phyloP scores from a whole-genome alignment of 1,140 invertebrate genomes.

The Heliconius himera region DNA sequence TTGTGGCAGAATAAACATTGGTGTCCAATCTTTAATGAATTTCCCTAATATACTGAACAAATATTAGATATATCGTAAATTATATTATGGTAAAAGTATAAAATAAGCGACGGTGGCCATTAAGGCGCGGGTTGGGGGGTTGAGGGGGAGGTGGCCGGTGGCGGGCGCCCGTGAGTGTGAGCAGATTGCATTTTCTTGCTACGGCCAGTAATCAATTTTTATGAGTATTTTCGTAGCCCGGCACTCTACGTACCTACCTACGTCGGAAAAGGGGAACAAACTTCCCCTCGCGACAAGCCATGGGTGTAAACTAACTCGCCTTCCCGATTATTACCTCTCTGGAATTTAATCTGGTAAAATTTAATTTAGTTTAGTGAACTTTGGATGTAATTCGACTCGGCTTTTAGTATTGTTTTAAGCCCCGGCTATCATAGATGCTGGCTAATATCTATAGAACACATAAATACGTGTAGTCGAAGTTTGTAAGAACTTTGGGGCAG shows the following conservation, averaged over 20 bases:
- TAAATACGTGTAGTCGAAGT: conserved; percentile 22
- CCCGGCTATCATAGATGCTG: conserved; percentile 29
- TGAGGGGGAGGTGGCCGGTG: conserved; percentile 39
- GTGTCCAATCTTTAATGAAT: conserved; percentile 30
- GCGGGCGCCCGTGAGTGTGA: conserved; percentile 42
- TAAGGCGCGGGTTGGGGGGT: conserved; percentile 52
- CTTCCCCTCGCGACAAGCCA: conserved; percentile 37
- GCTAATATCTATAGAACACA: conserved; percentile 28
- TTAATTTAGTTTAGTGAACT: conserved; percentile 41
- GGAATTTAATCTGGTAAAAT: conserved; percentile 47
- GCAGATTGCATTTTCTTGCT: conserved; percentile 79
- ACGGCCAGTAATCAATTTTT: conserved; percentile 78
- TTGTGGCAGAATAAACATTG: neutral
- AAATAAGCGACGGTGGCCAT: conserved; percentile 68
- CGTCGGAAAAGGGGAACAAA: conserved; percentile 34
- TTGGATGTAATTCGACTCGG: conserved; percentile 37
- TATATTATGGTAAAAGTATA: conserved; percentile 62
- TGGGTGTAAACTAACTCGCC: conserved; percentile 36
- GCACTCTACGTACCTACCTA: conserved; percentile 41
- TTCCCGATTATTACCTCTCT: conserved; percentile 41
- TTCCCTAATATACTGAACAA: conserved; percentile 33
- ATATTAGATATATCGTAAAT: conserved; percentile 52
- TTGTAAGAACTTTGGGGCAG: conserved; percentile 23
- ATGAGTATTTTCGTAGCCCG: conserved; percentile 73
- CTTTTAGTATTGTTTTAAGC: conserved; percentile 33